Conservation (phyloP, 2,797 vertebrate genomes). For the Hydrolagus colliei region DNA sequence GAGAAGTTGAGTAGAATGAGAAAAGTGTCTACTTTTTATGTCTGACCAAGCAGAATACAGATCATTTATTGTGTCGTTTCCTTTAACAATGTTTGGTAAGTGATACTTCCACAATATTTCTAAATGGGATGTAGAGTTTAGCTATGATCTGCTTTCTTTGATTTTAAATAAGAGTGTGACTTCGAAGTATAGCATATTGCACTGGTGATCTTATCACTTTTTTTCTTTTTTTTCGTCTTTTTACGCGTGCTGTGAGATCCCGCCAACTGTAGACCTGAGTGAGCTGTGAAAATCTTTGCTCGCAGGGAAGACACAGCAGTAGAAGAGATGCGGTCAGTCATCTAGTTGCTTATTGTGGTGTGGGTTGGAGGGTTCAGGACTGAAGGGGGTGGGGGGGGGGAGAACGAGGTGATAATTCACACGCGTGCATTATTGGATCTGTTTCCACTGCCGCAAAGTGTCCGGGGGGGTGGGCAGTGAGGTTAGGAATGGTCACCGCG, state of each 20-base stretch:
- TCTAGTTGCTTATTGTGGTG: slow-evolving; percentile 1
- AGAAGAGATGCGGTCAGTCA: background rate
- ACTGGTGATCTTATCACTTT: slow-evolving; percentile 29
- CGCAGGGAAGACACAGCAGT: background rate
- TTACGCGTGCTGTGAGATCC: slow-evolving; percentile 15
- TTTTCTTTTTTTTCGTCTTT: slow-evolving; percentile 16
- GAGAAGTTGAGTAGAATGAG: slow-evolving; percentile 19
- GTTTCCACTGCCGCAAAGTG: background rate
- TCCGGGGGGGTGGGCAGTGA: background rate
- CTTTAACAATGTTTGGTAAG: background rate
- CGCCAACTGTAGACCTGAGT: background rate
- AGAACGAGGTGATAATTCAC: background rate
- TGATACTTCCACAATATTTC: slow-evolving; percentile 21
- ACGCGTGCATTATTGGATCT: background rate
- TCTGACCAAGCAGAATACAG: slow-evolving; percentile 30
- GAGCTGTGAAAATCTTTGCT: background rate
- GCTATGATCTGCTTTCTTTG: slow-evolving; percentile 12
- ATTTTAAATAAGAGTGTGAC: slow-evolving; percentile 18
- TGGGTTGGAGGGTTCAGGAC: background rate
- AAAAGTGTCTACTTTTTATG: slow-evolving; percentile 30
- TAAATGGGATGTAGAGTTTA: slow-evolving; percentile 6
- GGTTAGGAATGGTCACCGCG: background rate
- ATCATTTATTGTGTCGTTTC: slow-evolving; percentile 24
- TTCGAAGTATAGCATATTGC: slow-evolving; percentile 30
- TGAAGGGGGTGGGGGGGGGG: too few species aligned